phyloP scores from a whole-genome alignment of 30 jellyfish, hydroid and myxozoan genomes.

The Hydractinia echinata region DNA sequence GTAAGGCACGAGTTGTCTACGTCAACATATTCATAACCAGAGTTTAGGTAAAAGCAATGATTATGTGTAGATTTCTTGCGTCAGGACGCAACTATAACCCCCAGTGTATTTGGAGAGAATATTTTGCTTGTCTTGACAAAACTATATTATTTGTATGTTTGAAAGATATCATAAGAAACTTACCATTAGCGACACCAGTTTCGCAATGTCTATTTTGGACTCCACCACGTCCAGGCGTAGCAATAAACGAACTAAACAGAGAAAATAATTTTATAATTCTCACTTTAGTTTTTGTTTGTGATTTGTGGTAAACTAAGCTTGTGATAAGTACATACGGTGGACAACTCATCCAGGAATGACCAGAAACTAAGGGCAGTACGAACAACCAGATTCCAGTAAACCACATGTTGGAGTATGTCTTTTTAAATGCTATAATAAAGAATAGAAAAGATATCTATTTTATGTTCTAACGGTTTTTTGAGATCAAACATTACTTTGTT shows the following conservation, averaged over 20 bases:
- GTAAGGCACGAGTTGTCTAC: too few species aligned
- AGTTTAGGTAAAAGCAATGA: too few species aligned
- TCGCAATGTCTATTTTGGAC: neutral
- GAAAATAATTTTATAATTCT: neutral
- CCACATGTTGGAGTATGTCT: neutral
- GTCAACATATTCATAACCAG: too few species aligned
- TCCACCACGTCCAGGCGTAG: slow-evolving; percentile 1
- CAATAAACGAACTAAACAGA: neutral
- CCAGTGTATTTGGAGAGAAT: too few species aligned
- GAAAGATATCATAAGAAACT: neutral
- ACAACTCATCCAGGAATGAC: slow-evolving; percentile 44
- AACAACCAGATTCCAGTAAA: neutral
- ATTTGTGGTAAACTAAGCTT: neutral
- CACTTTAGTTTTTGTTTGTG: neutral
- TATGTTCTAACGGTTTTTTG: too few species aligned
- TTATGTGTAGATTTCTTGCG: too few species aligned
- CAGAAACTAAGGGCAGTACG: slow-evolving; percentile 4
- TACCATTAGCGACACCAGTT: neutral
- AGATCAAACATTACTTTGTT: too few species aligned
- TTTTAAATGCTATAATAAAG: too few species aligned
- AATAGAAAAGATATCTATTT: too few species aligned
- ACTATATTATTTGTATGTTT: too few species aligned
- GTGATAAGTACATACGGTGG: slow-evolving; percentile 27
- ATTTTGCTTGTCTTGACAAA: too few species aligned
- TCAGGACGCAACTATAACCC: too few species aligned